phyloP scores from a whole-genome alignment of 2,797 vertebrate species.

The Myiothlypis chrysogaster region DNA sequence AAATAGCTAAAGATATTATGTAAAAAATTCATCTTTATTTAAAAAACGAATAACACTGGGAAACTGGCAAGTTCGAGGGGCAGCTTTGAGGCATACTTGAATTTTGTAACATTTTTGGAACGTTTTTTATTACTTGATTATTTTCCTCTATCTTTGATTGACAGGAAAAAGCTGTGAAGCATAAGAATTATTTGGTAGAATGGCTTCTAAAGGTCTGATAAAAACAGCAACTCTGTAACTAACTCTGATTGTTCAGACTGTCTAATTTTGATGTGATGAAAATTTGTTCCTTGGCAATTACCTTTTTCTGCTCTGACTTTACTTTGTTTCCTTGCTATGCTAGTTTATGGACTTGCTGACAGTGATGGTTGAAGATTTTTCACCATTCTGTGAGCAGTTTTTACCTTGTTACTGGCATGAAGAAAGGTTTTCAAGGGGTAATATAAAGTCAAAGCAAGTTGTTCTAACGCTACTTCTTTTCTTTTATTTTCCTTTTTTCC shows the following conservation, averaged over 20 bases:
- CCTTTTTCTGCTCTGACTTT: background rate
- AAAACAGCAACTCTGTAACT: background rate
- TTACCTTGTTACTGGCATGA: background rate
- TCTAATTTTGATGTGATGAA: background rate
- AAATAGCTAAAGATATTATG: background rate
- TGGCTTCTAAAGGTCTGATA: conserved; percentile 3
- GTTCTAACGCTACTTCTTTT: background rate
- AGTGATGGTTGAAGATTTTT: background rate
- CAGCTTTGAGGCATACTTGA: background rate
- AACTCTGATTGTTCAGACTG: background rate
- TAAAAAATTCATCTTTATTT: background rate
- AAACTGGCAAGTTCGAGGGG: background rate
- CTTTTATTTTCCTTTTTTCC: background rate
- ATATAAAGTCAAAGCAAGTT: background rate
- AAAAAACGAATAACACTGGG: background rate
- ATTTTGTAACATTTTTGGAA: background rate
- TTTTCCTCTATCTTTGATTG: background rate
- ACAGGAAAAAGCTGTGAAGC: background rate
- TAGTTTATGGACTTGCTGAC: background rate
- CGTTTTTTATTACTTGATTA: background rate
- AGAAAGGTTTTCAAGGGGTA: background rate
- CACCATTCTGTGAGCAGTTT: background rate
- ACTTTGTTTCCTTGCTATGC: background rate
- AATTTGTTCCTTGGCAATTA: background rate
- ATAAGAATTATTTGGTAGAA: background rate